Conservation (phyloP, 1,140 invertebrate species). For the Eubasilissa regina region DNA sequence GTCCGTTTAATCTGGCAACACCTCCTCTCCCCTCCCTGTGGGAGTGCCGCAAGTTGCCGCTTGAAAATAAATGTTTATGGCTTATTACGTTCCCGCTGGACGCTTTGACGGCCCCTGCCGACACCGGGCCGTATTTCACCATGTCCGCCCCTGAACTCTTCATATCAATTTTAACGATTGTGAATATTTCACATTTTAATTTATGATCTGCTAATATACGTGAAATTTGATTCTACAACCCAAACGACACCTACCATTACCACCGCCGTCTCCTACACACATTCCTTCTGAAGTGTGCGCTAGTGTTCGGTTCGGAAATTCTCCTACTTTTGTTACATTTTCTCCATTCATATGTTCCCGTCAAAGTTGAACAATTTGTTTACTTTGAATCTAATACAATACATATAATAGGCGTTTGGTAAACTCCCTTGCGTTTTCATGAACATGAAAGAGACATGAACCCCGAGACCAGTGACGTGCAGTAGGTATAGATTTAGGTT, state of each 20-base stretch:
- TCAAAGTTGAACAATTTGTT: too few species aligned
- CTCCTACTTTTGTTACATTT: too few species aligned
- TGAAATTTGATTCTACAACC: constrained; percentile 50
- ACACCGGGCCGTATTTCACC: constrained; percentile 27
- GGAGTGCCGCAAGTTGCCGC: not conserved
- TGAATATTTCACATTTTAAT: constrained; percentile 51
- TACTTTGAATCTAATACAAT: too few species aligned
- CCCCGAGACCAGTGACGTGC: too few species aligned
- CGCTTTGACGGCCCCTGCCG: constrained; percentile 27
- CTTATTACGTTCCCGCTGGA: constrained; percentile 36
- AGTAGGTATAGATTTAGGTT: too few species aligned
- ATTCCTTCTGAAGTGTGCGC: not conserved
- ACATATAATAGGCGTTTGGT: too few species aligned
- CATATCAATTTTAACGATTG: constrained; percentile 44
- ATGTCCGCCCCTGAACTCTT: constrained; percentile 41
- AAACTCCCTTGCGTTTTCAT: too few species aligned
- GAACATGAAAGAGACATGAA: too few species aligned
- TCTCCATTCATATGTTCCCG: too few species aligned
- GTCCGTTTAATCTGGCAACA: not conserved
- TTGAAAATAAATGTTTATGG: constrained; percentile 31
- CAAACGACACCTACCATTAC: not conserved
- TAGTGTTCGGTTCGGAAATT: not conserved
- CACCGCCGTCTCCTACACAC: not conserved
- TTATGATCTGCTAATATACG: constrained; percentile 56
- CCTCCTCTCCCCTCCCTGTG: not conserved